Conservation (phyloP, 2,113 vertebrate genomes). For the Scolopax mira region DNA sequence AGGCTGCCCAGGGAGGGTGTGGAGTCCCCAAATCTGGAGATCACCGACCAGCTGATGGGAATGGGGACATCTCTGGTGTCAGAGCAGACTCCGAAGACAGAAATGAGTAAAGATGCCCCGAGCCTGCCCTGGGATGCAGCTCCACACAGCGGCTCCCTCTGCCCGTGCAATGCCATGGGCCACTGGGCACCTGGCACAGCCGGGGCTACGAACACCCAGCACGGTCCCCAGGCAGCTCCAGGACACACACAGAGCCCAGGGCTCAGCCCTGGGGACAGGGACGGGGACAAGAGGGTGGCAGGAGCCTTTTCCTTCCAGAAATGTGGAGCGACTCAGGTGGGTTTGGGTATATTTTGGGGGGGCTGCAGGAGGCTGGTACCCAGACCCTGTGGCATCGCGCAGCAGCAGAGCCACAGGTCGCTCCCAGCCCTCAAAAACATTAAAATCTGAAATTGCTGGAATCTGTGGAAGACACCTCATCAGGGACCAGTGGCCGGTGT, state of each 20-base stretch:
- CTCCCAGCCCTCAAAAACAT: neutral
- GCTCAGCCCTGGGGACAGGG: neutral
- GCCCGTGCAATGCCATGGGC: neutral
- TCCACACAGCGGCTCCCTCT: neutral
- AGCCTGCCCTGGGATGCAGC: neutral
- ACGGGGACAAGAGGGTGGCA: neutral
- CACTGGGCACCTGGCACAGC: neutral
- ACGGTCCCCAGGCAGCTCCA: neutral
- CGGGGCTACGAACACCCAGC: no score
- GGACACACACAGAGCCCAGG: fast-evolving
- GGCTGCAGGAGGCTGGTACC: no score
- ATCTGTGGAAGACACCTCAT: neutral
- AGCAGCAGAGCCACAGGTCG: neutral
- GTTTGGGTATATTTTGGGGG: neutral
- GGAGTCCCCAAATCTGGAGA: no score
- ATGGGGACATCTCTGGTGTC: neutral
- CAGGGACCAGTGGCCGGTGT: fast-evolving
- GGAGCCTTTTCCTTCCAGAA: neutral
- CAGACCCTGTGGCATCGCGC: fast-evolving
- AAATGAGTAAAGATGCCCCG: neutral
- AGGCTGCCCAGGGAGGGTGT: no score
- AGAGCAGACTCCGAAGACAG: neutral
- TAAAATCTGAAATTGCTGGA: neutral
- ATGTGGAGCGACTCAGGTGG: fast-evolving
- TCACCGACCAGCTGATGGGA: neutral